A percentile compares a stretch with the other conserved stretches of the same genome.
Conservation (phyloP, 2,888 invertebrate genomes). For the Nasonia oneida region DNA sequence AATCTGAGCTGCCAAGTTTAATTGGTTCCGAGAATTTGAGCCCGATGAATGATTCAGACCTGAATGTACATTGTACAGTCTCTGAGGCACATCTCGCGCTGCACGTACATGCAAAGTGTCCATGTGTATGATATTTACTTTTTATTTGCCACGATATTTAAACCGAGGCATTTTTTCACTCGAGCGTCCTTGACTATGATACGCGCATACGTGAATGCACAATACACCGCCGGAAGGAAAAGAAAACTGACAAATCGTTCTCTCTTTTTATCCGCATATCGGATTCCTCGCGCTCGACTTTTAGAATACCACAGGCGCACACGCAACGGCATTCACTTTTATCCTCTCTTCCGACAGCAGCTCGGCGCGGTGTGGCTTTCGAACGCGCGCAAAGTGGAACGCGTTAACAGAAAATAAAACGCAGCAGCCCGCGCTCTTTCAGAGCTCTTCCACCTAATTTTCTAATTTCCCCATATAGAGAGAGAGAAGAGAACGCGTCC, state of each 20-base stretch:
- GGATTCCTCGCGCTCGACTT: neutral
- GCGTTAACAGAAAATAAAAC: conserved; percentile 38
- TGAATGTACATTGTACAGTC: neutral
- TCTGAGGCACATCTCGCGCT: neutral
- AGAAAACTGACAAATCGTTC: neutral
- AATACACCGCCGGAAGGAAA: too few relatives aligned
- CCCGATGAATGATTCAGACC: neutral
- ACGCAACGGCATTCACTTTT: neutral
- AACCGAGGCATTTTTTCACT: neutral
- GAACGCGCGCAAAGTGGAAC: conserved; percentile 27
- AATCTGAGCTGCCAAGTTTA: conserved; percentile 3
- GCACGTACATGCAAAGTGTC: neutral
- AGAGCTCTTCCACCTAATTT: conserved; percentile 37
- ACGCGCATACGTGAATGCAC: too few relatives aligned
- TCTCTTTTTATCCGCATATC: neutral
- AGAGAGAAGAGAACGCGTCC: conserved; percentile 1
- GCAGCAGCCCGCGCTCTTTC: neutral
- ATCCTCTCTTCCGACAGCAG: neutral
- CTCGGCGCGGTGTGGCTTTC: neutral
- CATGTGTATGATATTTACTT: neutral
- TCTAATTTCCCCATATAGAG: conserved; percentile 29
- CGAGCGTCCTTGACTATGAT: too few relatives aligned
- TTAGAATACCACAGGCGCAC: neutral
- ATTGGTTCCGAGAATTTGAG: neutral
- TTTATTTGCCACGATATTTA: neutral